Conservation (phyloP, 2,797 vertebrate species). For the Podargus strigoides region DNA sequence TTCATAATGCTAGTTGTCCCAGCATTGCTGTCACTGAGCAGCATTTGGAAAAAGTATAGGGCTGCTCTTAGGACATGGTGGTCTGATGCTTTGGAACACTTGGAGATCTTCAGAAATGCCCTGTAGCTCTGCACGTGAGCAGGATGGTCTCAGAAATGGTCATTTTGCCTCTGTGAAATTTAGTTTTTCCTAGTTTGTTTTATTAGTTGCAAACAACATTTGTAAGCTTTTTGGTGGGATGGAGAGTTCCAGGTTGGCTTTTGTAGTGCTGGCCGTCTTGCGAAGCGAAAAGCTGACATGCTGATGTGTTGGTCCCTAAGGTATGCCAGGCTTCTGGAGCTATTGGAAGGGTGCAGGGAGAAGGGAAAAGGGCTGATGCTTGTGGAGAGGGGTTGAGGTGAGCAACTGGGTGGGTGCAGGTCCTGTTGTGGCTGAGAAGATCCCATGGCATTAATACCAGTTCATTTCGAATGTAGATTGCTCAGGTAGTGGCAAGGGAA, state of each 20-base stretch:
- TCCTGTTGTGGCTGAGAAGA: not conserved
- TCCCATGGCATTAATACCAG: accelerated
- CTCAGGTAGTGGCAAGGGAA: not conserved
- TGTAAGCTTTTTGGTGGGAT: not conserved
- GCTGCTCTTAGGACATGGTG: not conserved
- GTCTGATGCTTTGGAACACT: not conserved
- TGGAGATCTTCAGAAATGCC: not conserved
- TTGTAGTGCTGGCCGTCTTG: not conserved
- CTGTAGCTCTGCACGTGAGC: accelerated
- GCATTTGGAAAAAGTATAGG: not conserved
- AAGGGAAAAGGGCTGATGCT: not conserved
- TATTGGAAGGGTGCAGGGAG: not conserved
- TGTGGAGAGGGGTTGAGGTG: not conserved
- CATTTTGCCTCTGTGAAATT: not conserved
- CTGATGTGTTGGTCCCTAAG: not conserved
- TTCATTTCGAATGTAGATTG: not conserved
- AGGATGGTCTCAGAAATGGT: not conserved
- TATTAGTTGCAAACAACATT: not conserved
- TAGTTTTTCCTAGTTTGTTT: not conserved
- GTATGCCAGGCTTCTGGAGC: not conserved
- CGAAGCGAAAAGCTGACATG: not conserved
- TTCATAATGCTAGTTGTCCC: not conserved
- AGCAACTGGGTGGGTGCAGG: not conserved
- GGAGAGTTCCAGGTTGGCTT: not conserved
- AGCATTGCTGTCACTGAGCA: not conserved